Percentiles rank a stretch among this genome's conserved stretches.
Evolutionary conservation across 2,797 vertebrate species (phyloP).

Genomic region (Myoxocephalus aenaeus): DNA sequence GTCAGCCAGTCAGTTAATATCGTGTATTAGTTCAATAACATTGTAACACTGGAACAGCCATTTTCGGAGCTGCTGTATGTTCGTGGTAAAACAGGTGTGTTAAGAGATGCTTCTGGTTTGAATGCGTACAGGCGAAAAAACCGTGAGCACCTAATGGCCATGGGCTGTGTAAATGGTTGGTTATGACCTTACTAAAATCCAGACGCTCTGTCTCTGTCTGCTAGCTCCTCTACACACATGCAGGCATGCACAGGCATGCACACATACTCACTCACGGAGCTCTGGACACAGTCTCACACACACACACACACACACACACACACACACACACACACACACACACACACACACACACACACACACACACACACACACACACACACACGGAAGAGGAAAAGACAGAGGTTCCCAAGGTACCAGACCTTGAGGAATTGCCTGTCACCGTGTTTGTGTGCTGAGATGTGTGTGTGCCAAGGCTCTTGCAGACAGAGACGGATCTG

Average conservation of each 20-base stretch:
- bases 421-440: constrained; percentile 71
- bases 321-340: constrained; percentile 4
- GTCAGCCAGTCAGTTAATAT: neutral
- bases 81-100: constrained; percentile 6
- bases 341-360: constrained; percentile 7
- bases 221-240: constrained; percentile 8
- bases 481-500: constrained; percentile 48
- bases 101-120: constrained; percentile 24
- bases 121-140: constrained; percentile 17
- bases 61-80: neutral
- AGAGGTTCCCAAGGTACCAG: constrained; percentile 53
- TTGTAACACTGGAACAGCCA: neutral
- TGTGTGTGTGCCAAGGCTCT: constrained; percentile 42
- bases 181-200: constrained; percentile 62
- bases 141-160: constrained; percentile 43
- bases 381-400: constrained; percentile 35
- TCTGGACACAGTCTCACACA: constrained; percentile 4
- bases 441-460: constrained; percentile 39
- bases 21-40: neutral
- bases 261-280: neutral
- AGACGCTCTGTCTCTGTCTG: constrained; percentile 54
- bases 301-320: constrained; percentile 8
- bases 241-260: neutral
- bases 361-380: constrained; percentile 12
- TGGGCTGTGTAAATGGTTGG: constrained; percentile 57